These are phyloP conservation scores for Rotaria macrura DNA, from an alignment of 2,888 invertebrate species.

Conservation along the genomic window DNA sequence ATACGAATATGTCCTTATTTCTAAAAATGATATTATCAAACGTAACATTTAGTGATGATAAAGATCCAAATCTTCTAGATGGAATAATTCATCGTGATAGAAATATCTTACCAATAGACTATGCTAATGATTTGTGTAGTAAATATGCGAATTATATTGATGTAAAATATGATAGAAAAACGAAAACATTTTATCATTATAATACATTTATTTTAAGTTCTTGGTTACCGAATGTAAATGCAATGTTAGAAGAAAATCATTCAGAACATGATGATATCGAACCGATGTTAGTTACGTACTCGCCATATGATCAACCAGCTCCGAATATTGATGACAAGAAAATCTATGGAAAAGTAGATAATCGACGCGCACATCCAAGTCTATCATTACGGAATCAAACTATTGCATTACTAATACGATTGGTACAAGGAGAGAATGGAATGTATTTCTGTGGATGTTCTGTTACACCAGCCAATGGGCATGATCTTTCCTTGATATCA, in stretches of 20 bases:
- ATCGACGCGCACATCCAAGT: neutral
- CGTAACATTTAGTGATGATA: neutral
- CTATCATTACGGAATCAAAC: neutral
- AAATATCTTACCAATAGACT: neutral
- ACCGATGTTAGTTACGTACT: neutral
- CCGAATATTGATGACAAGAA: neutral
- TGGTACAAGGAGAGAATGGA: neutral
- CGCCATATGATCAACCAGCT: neutral
- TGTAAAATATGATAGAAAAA: neutral
- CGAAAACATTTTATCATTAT: neutral
- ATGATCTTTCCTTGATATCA: conserved; percentile 41
- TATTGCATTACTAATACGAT: neutral
- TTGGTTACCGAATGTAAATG: neutral
- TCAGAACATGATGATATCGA: neutral
- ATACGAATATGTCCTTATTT: neutral
- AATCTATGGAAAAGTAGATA: neutral
- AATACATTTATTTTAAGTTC: neutral
- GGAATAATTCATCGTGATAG: neutral
- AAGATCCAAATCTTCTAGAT: neutral
- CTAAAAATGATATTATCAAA: neutral
- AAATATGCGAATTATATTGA: neutral
- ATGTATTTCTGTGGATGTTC: neutral
- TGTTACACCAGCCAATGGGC: conserved; percentile 25
- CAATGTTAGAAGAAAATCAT: neutral
- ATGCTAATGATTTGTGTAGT: neutral